Percentiles rank a stretch among this genome's conserved stretches.
phyloP scores from a whole-genome alignment of 2,113 vertebrate genomes.

The Melanotaenia duboulayi region DNA sequence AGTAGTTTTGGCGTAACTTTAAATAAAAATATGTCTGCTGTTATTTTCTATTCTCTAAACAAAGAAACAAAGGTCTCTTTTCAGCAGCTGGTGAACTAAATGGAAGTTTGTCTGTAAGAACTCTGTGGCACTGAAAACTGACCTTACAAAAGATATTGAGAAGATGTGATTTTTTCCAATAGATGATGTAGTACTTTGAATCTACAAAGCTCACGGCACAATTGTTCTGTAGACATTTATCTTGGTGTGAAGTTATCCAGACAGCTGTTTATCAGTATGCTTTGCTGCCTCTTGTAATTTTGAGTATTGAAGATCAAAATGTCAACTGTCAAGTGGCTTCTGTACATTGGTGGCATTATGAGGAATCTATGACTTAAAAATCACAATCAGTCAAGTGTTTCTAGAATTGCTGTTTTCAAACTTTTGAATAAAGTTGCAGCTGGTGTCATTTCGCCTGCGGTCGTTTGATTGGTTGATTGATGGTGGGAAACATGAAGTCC shows the following conservation, averaged over 20 bases:
- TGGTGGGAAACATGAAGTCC: slow-evolving; percentile 6
- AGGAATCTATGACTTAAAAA: slow-evolving; percentile 70
- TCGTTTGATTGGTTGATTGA: slow-evolving; percentile 47
- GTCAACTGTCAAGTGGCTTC: slow-evolving; percentile 82
- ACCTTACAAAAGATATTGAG: slow-evolving; percentile 63
- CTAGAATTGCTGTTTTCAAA: slow-evolving; percentile 80
- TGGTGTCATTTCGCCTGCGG: slow-evolving; percentile 70
- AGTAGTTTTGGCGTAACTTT: slow-evolving; percentile 63
- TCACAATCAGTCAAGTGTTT: slow-evolving; percentile 75
- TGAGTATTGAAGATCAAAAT: slow-evolving; percentile 77
- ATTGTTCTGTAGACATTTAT: slow-evolving; percentile 79
- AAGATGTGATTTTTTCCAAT: slow-evolving; percentile 57
- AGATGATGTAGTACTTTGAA: slow-evolving; percentile 69
- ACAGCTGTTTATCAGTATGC: slow-evolving; percentile 76
- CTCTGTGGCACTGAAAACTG: slow-evolving; percentile 52
- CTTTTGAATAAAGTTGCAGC: slow-evolving; percentile 84
- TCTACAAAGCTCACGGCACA: slow-evolving; percentile 75
- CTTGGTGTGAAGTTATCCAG: slow-evolving; percentile 77
- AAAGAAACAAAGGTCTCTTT: slow-evolving; percentile 61
- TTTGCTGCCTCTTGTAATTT: slow-evolving; percentile 78
- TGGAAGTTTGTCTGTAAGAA: slow-evolving; percentile 58
- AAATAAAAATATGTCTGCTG: slow-evolving; percentile 61
- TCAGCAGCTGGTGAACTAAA: slow-evolving; percentile 58
- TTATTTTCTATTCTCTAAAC: slow-evolving; percentile 62
- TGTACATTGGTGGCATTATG: slow-evolving; percentile 79